Evolutionary conservation across 2,888 invertebrate species (phyloP).

Genomic region (Cantharis lateralis): DNA sequence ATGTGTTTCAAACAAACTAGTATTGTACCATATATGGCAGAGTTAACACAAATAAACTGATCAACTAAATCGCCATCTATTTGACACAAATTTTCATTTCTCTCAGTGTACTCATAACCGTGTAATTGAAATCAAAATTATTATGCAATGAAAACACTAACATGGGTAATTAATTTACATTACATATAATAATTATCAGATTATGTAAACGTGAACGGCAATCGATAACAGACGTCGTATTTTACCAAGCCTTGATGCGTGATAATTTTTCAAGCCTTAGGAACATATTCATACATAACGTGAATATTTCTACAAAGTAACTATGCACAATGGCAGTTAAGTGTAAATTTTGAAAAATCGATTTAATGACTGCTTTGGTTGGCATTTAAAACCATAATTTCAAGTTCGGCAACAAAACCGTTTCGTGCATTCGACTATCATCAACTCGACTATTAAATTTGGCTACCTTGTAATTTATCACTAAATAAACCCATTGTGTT

Average conservation of each 20-base stretch:
- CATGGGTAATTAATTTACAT: slow-evolving; percentile 2
- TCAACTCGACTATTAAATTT: neutral
- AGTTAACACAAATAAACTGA: too few species aligned
- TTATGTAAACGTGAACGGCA: neutral
- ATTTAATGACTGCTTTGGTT: neutral
- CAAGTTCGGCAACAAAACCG: neutral
- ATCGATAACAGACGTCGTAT: neutral
- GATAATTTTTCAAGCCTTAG: neutral
- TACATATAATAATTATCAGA: neutral
- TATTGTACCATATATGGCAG: too few species aligned
- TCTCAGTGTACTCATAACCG: neutral
- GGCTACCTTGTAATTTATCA: neutral
- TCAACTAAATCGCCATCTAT: too few species aligned
- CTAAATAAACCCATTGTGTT: neutral
- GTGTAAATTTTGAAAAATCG: neutral
- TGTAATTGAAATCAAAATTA: neutral
- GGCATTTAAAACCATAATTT: neutral
- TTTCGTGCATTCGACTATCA: neutral
- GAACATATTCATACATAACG: neutral
- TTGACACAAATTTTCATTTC: too few species aligned
- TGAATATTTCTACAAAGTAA: neutral
- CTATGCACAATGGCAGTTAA: neutral
- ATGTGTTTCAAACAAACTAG: too few species aligned
- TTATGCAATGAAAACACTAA: neutral
- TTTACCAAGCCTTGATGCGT: neutral